Evolutionary conservation across 2,113 vertebrate genomes (phyloP).

Genomic region (Chaetops frenatus): DNA sequence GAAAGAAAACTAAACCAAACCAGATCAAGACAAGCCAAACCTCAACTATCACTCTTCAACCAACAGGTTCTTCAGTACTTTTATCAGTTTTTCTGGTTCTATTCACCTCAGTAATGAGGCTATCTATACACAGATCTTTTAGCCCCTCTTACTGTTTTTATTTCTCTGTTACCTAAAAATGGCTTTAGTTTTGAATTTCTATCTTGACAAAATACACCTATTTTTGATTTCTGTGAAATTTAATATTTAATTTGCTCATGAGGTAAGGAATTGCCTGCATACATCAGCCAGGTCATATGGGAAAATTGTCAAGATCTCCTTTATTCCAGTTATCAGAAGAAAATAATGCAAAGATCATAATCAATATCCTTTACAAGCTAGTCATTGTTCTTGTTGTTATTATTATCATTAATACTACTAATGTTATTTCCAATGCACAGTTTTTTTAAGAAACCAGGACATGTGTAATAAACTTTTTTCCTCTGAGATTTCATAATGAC

Average conservation of each 20-base stretch:
- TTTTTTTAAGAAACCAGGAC: neutral
- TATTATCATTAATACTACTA: no score
- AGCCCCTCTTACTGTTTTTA: neutral
- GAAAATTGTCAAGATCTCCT: neutral
- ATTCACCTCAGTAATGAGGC: neutral
- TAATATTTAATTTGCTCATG: neutral
- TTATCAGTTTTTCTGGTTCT: neutral
- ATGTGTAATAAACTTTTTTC: fast-evolving
- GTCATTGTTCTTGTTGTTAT: neutral
- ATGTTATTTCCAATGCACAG: neutral
- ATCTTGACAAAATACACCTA: neutral
- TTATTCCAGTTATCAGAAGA: neutral
- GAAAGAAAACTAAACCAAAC: neutral
- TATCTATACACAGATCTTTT: fast-evolving
- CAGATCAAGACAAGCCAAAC: neutral
- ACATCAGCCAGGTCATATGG: neutral
- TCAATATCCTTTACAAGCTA: neutral
- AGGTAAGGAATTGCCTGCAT: neutral
- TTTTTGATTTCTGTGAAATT: neutral
- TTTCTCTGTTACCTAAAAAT: neutral
- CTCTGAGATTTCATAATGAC: neutral
- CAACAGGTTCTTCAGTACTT: neutral
- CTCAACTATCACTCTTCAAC: neutral
- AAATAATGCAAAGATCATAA: neutral
- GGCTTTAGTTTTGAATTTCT: neutral